Percentiles rank a stretch among this genome's conserved stretches.
Evolutionary conservation across 2,888 invertebrate species (phyloP).

Genomic region (Mylabris sibirica): DNA sequence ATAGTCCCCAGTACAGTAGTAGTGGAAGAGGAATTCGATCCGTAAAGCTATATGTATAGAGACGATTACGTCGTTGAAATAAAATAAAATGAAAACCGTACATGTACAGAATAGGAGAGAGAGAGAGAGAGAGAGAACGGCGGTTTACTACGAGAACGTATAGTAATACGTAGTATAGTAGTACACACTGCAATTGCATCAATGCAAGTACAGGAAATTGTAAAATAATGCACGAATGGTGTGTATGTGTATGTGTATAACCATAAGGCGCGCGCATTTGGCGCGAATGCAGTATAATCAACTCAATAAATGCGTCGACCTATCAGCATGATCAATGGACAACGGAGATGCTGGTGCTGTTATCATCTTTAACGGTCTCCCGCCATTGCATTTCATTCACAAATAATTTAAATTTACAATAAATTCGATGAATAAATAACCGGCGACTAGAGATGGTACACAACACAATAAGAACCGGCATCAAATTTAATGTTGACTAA

Average conservation of each 20-base stretch:
- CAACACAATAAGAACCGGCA: neutral
- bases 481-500: neutral
- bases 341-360: neutral
- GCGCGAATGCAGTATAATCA: conserved; percentile 4
- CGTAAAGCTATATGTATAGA: neutral
- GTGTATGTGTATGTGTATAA: too few relatives aligned
- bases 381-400: neutral
- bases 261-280: neutral
- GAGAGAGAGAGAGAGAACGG: neutral
- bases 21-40: neutral
- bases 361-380: neutral
- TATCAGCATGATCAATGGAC: neutral
- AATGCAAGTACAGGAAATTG: conserved; percentile 8
- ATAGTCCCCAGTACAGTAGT: neutral
- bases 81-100: neutral
- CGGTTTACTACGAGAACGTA: neutral
- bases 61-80: neutral
- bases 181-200: conserved; percentile 3
- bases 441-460: neutral
- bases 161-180: neutral
- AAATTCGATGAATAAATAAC: neutral
- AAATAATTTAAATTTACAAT: neutral
- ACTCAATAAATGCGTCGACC: neutral
- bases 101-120: neutral
- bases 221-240: neutral